Percentiles rank a stretch among this genome's conserved stretches.
Evolutionary conservation across 2,888 invertebrate genomes (phyloP).

Genomic region (Drosophila fulvimacula): DNA sequence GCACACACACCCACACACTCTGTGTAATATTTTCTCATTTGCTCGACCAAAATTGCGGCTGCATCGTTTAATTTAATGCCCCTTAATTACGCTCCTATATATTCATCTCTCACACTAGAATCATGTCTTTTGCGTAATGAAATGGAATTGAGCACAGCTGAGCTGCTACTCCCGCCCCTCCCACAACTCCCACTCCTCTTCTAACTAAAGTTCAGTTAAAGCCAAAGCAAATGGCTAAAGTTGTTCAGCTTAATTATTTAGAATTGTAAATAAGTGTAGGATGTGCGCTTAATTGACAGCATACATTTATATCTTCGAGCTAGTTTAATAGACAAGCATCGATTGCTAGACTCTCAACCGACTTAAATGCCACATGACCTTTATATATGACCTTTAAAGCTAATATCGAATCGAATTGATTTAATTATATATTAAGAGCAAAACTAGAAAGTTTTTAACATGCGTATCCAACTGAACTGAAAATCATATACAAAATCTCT

Average conservation of each 20-base stretch:
- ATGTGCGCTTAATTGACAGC: constrained; percentile 8
- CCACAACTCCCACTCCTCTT: background rate
- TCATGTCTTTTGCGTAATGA: constrained; percentile 24
- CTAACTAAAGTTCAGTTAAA: constrained; percentile 6
- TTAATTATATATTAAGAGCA: background rate
- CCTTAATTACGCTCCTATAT: constrained; percentile 45
- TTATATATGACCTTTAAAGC: background rate
- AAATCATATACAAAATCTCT: too few species aligned
- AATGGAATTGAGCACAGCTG: constrained; percentile 25
- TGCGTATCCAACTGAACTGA: too few species aligned
- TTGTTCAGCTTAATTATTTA: constrained; percentile 4
- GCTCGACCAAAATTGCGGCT: constrained; percentile 60
- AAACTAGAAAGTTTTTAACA: too few species aligned
- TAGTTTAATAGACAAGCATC: background rate
- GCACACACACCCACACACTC: constrained; percentile 10
- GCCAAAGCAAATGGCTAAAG: background rate
- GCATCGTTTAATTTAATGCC: constrained; percentile 59
- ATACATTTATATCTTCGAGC: background rate
- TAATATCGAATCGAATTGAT: background rate
- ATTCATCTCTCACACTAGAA: constrained; percentile 12
- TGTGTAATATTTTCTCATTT: constrained; percentile 66
- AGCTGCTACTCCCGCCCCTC: background rate
- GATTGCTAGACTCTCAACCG: background rate
- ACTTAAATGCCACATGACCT: background rate
- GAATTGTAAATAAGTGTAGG: constrained; percentile 3